Percentiles rank a stretch among this genome's conserved stretches.
Evolutionary conservation across 2,113 vertebrate genomes (phyloP).

Genomic region (Pandion haliaetus): DNA sequence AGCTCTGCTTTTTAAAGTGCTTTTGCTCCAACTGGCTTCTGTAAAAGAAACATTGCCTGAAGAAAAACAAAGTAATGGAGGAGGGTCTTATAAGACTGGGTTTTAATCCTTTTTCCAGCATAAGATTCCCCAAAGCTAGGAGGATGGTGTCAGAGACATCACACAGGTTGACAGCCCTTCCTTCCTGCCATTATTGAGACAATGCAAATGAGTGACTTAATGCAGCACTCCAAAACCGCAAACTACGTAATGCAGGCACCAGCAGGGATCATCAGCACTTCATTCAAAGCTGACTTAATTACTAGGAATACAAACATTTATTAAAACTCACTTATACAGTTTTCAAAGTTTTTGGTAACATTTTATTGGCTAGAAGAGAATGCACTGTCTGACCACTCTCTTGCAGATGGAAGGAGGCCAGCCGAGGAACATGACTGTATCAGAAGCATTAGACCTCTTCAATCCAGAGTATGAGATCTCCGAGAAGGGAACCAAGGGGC

Average conservation of each 20-base stretch:
- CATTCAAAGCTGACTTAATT: not conserved
- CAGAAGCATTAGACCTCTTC: not conserved
- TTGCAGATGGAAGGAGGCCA: not conserved
- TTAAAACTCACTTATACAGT: not conserved
- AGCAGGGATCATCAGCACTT: not conserved
- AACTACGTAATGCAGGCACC: not conserved
- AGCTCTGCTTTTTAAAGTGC: not conserved
- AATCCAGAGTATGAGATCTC: rapidly evolving
- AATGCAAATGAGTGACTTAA: rapidly evolving
- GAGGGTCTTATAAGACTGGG: not conserved
- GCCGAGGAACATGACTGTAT: not conserved
- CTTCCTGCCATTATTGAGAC: not conserved
- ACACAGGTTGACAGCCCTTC: not conserved
- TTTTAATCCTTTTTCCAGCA: not conserved
- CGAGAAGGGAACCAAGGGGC: not conserved
- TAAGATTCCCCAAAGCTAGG: not conserved
- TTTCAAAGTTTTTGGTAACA: not conserved
- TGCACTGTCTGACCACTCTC: not conserved
- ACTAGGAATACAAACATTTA: not conserved
- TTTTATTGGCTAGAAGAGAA: not conserved
- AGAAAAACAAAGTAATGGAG: not conserved
- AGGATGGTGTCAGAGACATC: not conserved
- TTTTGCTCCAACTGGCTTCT: not conserved
- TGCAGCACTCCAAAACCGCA: not conserved
- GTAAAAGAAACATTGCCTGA: not conserved